Conservation (phyloP, 2,113 vertebrate species). For the Lethenteron camtschaticum region DNA sequence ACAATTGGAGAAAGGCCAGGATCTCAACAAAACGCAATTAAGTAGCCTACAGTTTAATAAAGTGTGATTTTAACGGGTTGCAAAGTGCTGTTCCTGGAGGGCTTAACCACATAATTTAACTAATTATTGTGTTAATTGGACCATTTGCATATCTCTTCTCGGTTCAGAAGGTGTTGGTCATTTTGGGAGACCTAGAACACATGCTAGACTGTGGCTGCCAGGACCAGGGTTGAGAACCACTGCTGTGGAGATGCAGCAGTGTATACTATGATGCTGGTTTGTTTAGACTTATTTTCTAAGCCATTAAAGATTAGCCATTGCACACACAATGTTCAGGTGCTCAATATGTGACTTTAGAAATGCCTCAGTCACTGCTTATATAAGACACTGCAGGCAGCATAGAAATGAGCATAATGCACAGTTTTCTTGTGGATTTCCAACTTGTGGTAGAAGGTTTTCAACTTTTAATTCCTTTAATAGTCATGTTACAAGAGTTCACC, state of each 20-base stretch:
- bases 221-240: conserved; percentile 9
- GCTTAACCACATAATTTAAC: not conserved
- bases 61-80: not conserved
- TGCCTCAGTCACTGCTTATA: not conserved
- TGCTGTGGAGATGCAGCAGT: conserved; percentile 7
- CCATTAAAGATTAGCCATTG: no score
- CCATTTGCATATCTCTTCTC: not conserved
- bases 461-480: conserved; percentile 9
- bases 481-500: conserved; percentile 7
- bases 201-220: conserved; percentile 11
- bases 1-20: not conserved
- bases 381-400: not conserved
- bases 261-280: conserved; percentile 13
- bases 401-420: conserved; percentile 1
- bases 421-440: conserved; percentile 7
- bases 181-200: conserved; percentile 8
- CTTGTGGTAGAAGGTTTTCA: conserved; percentile 7
- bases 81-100: not conserved
- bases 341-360: not conserved
- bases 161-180: conserved; percentile 11
- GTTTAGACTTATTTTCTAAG: conserved; percentile 5
- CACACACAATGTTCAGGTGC: not conserved
- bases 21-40: not conserved
- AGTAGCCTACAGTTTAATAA: not conserved
- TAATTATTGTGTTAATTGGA: not conserved